These are phyloP conservation scores for Epinotia demarniana DNA, from an alignment of 2,888 invertebrate genomes.

Conservation along the genomic window DNA sequence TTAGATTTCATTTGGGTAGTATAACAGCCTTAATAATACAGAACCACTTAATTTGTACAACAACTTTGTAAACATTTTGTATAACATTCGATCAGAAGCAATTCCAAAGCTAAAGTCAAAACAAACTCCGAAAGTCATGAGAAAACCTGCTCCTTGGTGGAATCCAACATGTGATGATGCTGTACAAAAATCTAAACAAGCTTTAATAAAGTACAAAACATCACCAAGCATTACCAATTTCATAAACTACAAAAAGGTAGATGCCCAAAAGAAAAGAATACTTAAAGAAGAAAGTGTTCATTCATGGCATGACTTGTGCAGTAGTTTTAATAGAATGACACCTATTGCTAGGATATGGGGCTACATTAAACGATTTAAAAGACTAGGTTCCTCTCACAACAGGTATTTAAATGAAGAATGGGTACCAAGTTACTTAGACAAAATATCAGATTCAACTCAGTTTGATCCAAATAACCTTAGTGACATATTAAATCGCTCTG, in stretches of 20 bases:
- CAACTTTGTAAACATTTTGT: too few species aligned
- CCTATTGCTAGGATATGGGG: slow-evolving; percentile 27
- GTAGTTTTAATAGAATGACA: slow-evolving; percentile 45
- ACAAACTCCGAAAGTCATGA: slow-evolving; percentile 34
- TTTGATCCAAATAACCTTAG: too few species aligned
- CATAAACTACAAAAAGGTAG: too few species aligned
- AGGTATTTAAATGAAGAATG: background rate
- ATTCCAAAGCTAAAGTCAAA: background rate
- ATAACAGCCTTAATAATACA: too few species aligned
- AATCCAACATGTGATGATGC: too few species aligned
- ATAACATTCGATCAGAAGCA: too few species aligned
- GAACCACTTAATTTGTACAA: too few species aligned
- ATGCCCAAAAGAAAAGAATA: too few species aligned
- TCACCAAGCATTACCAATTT: slow-evolving; percentile 38
- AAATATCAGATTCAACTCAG: too few species aligned
- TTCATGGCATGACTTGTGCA: slow-evolving; percentile 45
- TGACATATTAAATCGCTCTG: too few species aligned
- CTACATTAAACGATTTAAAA: background rate
- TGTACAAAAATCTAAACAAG: slow-evolving; percentile 39
- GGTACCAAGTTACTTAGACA: too few species aligned
- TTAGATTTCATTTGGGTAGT: too few species aligned
- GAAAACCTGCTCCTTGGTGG: background rate
- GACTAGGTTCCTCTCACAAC: background rate
- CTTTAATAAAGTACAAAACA: slow-evolving; percentile 34
- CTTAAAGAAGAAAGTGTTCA: slow-evolving; percentile 37